These are phyloP conservation scores for Eriosoma lanigerum DNA, from an alignment of 1,140 invertebrate genomes.

Conservation along the genomic window DNA sequence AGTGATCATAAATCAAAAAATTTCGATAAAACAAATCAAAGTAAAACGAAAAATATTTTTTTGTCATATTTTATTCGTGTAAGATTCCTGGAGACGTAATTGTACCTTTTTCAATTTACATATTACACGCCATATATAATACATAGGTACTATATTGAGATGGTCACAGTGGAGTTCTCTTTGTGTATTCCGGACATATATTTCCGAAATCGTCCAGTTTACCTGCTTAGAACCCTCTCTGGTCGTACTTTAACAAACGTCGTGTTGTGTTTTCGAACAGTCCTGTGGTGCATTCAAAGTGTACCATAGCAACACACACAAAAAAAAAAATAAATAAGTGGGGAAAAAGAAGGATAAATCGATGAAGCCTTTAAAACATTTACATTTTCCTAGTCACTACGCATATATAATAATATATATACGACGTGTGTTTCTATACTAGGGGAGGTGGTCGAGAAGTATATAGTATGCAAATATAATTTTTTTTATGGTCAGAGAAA, in stretches of 20 bases:
- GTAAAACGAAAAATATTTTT: no score
- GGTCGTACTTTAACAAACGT: not conserved
- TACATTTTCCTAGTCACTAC: constrained; percentile 14
- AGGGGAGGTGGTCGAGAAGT: not conserved
- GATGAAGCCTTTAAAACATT: constrained; percentile 47
- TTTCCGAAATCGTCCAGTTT: constrained; percentile 15
- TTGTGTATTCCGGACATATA: constrained; percentile 24
- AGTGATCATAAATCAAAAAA: no score
- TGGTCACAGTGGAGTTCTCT: not conserved
- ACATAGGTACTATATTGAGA: no score
- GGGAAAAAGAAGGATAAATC: constrained; percentile 28
- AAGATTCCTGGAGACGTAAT: not conserved
- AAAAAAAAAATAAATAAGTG: not conserved
- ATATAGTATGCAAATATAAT: not conserved
- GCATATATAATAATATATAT: not conserved
- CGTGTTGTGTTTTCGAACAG: not conserved
- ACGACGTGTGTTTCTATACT: not conserved
- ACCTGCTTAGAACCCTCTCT: not conserved
- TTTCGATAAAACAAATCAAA: no score
- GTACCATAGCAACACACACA: constrained; percentile 35
- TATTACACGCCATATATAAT: not conserved
- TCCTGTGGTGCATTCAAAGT: not conserved
- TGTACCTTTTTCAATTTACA: not conserved
- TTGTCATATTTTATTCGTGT: no score
- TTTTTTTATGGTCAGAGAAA: constrained; percentile 32